Base-by-base conservation (phyloP, 2,888 invertebrate genomes). In the Hermodice carunculata region DNA sequence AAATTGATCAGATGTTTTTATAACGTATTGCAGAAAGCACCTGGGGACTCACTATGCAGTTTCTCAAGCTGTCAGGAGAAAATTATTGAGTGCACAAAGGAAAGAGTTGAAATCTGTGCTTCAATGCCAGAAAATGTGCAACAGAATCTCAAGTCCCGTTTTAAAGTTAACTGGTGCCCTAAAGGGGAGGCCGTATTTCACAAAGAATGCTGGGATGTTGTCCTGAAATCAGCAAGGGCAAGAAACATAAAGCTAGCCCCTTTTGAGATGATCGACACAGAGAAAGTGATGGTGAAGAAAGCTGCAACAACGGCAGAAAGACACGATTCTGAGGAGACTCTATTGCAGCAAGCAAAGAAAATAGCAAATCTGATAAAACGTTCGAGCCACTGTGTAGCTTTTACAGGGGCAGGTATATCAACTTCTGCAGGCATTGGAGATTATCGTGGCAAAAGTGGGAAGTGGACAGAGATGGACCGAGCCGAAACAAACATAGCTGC, bases 351-450 rank as follows among this genome's bases (percentile, higher is more conserved):
- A 56, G 80, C 77, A 1, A 57, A 64, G 37, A 57, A 60, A 53
- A 75, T 78, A 31, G 78, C 78, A 11, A 37, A 69, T 0, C 56
- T 78, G 71, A 71, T 81, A 1, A 75, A 70, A 40, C 37, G 59
- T 3, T 62, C 79, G 3, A 63, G 70, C 24, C 76, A 78, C 43
- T 81, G 79, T 73, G 77, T 78, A 5, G 74, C 70, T 11, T 81
- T 81, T 64, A 81, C 81, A 64, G 81, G 81, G 42, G 81, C 81
- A 52, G 81, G 81, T 4, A 80, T 82, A 34, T 82, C 81, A 5
- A 81, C 81, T n/a, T 77, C 81, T 24, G 81, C 81, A 56, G 81
- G 68, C 6, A 68, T 68, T 19, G 65, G 68, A 8, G 68, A 68
- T 31, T 68, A 56, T 54, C 64, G 81, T 52, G 81, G 81, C 1